A percentile compares a stretch with the other conserved stretches of the same genome.
phyloP scores from a whole-genome alignment of 2,113 vertebrate genomes.

The Notiomystis cincta region DNA sequence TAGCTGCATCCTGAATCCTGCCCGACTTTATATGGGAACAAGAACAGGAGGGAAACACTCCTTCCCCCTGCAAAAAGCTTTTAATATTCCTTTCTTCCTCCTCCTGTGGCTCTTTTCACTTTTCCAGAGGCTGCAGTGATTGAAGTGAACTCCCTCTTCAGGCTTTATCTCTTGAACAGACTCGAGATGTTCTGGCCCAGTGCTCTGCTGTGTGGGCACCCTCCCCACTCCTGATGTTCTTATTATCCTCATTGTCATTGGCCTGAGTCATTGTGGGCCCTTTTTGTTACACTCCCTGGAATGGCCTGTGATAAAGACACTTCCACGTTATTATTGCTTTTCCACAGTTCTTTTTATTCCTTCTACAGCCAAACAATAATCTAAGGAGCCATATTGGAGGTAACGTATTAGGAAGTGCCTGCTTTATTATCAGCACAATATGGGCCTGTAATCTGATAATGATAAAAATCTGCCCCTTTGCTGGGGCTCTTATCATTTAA shows the following conservation, averaged over 20 bases:
- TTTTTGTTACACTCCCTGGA: neutral
- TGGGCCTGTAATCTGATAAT: constrained; percentile 34
- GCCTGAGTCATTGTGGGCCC: neutral
- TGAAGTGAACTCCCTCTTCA: neutral
- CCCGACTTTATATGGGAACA: neutral
- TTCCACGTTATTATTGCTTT: neutral
- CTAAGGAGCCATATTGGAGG: neutral
- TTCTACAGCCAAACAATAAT: neutral
- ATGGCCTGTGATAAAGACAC: neutral
- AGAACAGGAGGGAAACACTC: neutral
- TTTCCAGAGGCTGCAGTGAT: neutral
- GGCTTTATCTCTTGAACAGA: neutral
- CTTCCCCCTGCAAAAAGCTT: neutral
- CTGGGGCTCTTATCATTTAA: constrained; percentile 59
- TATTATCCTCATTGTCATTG: neutral
- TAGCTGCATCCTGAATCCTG: neutral
- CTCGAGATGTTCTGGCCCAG: neutral
- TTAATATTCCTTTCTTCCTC: neutral
- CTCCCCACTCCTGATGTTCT: neutral
- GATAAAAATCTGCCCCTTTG: constrained; percentile 50
- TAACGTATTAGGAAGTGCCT: neutral
- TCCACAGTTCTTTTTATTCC: constrained; percentile 2
- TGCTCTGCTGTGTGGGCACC: neutral
- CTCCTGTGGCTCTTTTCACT: neutral
- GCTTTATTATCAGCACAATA: constrained; percentile 35